Evolutionary conservation across 2,888 invertebrate species (phyloP).

Genomic region (Petrophora chlorosata): DNA sequence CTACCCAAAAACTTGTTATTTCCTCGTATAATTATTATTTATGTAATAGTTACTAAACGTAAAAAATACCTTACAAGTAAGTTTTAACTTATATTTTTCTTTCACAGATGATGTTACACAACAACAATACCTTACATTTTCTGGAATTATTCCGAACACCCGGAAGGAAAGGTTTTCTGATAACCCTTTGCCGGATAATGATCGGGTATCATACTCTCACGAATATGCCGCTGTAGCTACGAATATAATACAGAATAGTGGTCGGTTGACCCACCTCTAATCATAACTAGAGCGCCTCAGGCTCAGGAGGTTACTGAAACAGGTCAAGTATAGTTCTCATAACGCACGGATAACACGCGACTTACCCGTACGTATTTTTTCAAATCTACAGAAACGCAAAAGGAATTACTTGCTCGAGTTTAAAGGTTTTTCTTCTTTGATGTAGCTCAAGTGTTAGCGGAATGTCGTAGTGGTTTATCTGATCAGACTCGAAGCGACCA

Average conservation of each 20-base stretch:
- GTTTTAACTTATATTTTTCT: no score
- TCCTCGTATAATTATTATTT: no score
- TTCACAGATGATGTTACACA: no score
- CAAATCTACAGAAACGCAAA: constrained; percentile 28
- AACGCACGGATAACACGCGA: constrained; percentile 56
- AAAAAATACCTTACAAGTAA: no score
- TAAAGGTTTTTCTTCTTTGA: constrained; percentile 16
- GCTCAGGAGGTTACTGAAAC: constrained; percentile 53
- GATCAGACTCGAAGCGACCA: constrained; percentile 5
- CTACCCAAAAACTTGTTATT: no score
- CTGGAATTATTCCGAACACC: no score
- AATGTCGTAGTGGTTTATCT: constrained; percentile 12
- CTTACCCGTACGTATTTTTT: constrained; percentile 25
- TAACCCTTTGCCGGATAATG: constrained; percentile 5
- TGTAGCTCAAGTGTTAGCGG: constrained; percentile 13
- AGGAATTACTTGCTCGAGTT: constrained; percentile 25
- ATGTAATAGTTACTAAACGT: no score
- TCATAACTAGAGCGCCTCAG: constrained; percentile 36
- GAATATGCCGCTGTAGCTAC: no score
- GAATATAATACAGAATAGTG: constrained; percentile 1
- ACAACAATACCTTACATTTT: no score
- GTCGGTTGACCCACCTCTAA: constrained; percentile 11
- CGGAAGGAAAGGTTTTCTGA: not conserved
- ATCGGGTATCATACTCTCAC: no score
- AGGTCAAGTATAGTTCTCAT: constrained; percentile 67